phyloP scores from a whole-genome alignment of 2,797 vertebrate species.

The Myripristis murdjan region DNA sequence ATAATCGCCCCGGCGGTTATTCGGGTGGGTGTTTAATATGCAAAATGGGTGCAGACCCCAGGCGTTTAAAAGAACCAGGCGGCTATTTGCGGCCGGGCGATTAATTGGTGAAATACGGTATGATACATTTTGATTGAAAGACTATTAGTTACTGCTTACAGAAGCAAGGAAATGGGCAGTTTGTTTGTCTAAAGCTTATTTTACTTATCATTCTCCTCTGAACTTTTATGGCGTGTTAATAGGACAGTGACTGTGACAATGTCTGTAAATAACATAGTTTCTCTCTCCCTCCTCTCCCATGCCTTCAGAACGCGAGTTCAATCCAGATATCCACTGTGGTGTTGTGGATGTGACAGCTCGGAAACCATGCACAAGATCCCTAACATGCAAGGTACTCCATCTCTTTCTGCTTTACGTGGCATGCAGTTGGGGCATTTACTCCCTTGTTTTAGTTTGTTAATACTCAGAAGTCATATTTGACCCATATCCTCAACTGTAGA shows the following conservation, averaged over 20 bases:
- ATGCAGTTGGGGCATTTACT: not conserved
- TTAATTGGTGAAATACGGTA: too few species aligned
- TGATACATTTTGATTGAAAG: too few species aligned
- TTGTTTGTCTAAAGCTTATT: not conserved
- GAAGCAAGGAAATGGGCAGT: not conserved
- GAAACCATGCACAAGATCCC: slow-evolving; percentile 99
- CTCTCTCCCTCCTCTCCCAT: slow-evolving; percentile 19
- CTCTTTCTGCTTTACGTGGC: not conserved
- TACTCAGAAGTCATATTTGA: not conserved
- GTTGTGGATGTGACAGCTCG: slow-evolving; percentile 96
- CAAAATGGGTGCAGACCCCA: too few species aligned
- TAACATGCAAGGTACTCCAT: slow-evolving; percentile 95
- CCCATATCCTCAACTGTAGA: not conserved
- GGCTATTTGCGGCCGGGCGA: too few species aligned
- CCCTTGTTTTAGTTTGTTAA: not conserved
- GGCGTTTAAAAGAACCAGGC: too few species aligned
- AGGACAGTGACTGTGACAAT: slow-evolving; percentile 14
- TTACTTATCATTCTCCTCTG: not conserved
- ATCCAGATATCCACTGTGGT: slow-evolving; percentile 98
- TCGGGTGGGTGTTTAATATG: too few species aligned
- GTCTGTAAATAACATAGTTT: not conserved
- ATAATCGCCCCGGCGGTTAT: too few species aligned
- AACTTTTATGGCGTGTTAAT: not conserved
- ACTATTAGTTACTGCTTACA: too few species aligned
- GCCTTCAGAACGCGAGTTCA: slow-evolving; percentile 95